Base-by-base conservation (phyloP, 2,113 vertebrate species). In the Nothocercus nigrocapillus region DNA sequence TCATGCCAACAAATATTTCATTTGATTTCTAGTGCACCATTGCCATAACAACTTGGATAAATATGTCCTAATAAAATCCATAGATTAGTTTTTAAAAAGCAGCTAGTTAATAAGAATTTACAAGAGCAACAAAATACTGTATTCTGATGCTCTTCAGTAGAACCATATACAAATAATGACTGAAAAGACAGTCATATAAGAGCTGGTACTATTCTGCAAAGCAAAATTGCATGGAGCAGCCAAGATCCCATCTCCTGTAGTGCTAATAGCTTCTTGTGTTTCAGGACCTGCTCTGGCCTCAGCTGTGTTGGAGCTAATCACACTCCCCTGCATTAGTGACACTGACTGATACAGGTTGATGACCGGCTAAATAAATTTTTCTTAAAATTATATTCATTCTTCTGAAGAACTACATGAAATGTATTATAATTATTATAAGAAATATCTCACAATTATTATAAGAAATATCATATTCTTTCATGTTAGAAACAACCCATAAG, bases 11-110 rank as follows among this genome's bases (percentile, higher is more conserved):
- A 94, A 96, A 82, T 69, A 93, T 70, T 94, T 79, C 40, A 89
- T 87, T 97, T 96, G 93, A 87, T 95, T 96, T 89, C 79, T 96
- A 93, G 91, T 88, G 76, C 88, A 77, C 96, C 64, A 89, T 93
- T 95, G 85, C 81, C 92, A 81, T 93, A 93, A 84, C 95, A 94
- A 91, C 73, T 73, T 88, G 72, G 63, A 89, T 94, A 97, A 97
- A 87, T 84, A 94, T 78, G 90, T 53, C n/a, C 64, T 96, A 85
- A 77, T 89, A 79, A 94, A 86, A 73, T 27, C 49, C 28, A 73
- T 90, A 90, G 49, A 81, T 90, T 89, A 68, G 76, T 84, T 72
- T 90, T 59, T 47, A 76, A 45, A 72, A 66, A 78, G 27, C 20
- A 56, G 34, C 49, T 85, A n/a, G 40, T 89, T 96, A 74, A 89